phyloP scores from a whole-genome alignment of 2,797 vertebrate genomes.

The Hozukius guyotensis region DNA sequence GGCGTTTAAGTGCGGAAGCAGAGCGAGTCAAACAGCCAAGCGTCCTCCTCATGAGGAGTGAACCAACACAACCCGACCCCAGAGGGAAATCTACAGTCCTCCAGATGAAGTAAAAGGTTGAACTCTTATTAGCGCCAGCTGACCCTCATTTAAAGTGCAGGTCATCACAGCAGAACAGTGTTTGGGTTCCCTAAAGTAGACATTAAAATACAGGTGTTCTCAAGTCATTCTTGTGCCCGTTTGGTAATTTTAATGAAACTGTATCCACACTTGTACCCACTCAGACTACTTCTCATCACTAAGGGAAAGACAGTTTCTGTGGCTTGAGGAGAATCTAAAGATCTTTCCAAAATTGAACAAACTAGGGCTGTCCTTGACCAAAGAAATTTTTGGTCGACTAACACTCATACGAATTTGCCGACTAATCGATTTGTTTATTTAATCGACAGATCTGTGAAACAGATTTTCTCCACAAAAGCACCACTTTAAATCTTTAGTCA shows the following conservation, averaged over 20 bases:
- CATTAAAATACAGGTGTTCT: not conserved
- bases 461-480: too few relatives aligned
- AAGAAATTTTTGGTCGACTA: too few relatives aligned
- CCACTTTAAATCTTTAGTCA: too few relatives aligned
- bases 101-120: constrained; percentile 43
- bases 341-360: not conserved
- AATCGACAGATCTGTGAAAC: too few relatives aligned
- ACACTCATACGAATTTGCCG: too few relatives aligned
- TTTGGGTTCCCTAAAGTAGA: constrained; percentile 1
- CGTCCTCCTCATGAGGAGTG: constrained; percentile 22
- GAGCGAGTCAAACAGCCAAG: constrained; percentile 45
- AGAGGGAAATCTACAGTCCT: constrained; percentile 43
- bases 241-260: constrained; percentile 13
- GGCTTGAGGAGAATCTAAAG: not conserved
- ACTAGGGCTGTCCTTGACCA: too few relatives aligned
- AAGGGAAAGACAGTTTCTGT: not conserved
- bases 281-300: not conserved
- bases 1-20: constrained; percentile 44
- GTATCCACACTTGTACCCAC: not conserved
- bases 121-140: constrained; percentile 18
- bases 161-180: not conserved
- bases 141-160: constrained; percentile 30
- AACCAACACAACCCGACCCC: constrained; percentile 34
- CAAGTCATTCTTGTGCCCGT: not conserved
- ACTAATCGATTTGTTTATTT: too few relatives aligned